phyloP scores from a whole-genome alignment of 35 echinoderm and acorn worm species.

The Anneissia japonica region DNA sequence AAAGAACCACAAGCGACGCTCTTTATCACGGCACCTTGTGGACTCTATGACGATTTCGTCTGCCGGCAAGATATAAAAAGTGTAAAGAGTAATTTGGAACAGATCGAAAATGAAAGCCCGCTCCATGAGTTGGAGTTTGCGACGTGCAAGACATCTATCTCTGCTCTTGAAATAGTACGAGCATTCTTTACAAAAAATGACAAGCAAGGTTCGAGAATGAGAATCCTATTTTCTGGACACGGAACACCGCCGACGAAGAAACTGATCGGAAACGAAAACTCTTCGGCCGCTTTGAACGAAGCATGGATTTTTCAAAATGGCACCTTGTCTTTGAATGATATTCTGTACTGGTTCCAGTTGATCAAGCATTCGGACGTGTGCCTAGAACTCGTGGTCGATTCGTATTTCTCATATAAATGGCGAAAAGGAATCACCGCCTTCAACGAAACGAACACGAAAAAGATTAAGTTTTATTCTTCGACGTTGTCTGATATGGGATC shows the following conservation, averaged over 20 bases:
- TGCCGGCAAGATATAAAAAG: background rate
- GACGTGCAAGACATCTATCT: background rate
- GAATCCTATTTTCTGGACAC: background rate
- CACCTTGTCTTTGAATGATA: background rate
- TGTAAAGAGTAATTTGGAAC: background rate
- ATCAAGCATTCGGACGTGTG: background rate
- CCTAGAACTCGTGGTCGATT: background rate
- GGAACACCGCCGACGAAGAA: background rate
- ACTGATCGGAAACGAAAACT: background rate
- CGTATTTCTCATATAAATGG: background rate
- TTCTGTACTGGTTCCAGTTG: background rate
- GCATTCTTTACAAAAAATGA: background rate
- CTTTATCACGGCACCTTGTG: background rate
- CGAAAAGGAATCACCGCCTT: background rate
- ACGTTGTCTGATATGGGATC: background rate
- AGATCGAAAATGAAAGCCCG: background rate
- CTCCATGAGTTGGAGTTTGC: background rate
- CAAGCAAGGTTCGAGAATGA: background rate
- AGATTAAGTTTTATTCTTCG: background rate
- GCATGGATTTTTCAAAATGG: background rate
- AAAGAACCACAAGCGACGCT: background rate
- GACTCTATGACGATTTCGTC: background rate
- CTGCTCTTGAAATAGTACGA: background rate
- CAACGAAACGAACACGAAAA: background rate
- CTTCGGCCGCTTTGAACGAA: background rate